Percentiles rank a stretch among this genome's conserved stretches.
phyloP scores from a whole-genome alignment of 2,797 vertebrate genomes.

The Acipenser transmontanus region DNA sequence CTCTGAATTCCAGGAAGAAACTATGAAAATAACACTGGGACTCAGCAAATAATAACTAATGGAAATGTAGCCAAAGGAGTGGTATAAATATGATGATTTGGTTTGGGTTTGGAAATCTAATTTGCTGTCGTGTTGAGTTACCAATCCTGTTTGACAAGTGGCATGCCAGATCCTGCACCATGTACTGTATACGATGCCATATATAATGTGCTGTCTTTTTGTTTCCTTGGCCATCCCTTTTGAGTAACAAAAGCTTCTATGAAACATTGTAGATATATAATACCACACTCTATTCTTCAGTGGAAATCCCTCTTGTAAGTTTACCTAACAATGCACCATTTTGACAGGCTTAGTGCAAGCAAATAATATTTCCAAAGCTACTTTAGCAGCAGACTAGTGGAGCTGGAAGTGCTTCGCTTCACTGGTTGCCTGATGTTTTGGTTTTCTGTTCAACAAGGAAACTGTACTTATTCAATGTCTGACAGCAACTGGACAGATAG shows the following conservation, averaged over 20 bases:
- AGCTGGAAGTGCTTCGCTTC: slow-evolving; percentile 26
- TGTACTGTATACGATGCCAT: too few species aligned
- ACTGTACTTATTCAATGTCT: neutral
- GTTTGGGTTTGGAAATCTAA: too few species aligned
- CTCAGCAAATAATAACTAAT: too few species aligned
- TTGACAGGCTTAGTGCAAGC: slow-evolving; percentile 4
- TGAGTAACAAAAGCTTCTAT: slow-evolving; percentile 26
- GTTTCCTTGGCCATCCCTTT: slow-evolving; percentile 37
- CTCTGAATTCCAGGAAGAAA: too few species aligned
- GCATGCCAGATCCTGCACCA: too few species aligned
- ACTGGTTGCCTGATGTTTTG: neutral
- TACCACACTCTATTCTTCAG: slow-evolving; percentile 26
- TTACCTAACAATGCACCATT: slow-evolving; percentile 24
- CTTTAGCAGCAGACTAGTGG: slow-evolving; percentile 10
- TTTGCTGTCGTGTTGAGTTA: too few species aligned
- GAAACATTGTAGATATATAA: slow-evolving; percentile 41
- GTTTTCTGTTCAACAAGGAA: neutral
- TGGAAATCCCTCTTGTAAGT: slow-evolving; percentile 14
- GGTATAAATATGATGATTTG: too few species aligned
- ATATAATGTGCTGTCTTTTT: too few species aligned
- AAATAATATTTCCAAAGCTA: slow-evolving; percentile 6
- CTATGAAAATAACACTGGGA: too few species aligned
- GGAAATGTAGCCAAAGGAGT: too few species aligned
- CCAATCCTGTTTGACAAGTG: too few species aligned
- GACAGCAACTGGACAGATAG: neutral